A percentile compares a stretch with the other conserved stretches of the same genome.
phyloP scores from a whole-genome alignment of 2,888 invertebrate genomes.

The Lagria hirta region DNA sequence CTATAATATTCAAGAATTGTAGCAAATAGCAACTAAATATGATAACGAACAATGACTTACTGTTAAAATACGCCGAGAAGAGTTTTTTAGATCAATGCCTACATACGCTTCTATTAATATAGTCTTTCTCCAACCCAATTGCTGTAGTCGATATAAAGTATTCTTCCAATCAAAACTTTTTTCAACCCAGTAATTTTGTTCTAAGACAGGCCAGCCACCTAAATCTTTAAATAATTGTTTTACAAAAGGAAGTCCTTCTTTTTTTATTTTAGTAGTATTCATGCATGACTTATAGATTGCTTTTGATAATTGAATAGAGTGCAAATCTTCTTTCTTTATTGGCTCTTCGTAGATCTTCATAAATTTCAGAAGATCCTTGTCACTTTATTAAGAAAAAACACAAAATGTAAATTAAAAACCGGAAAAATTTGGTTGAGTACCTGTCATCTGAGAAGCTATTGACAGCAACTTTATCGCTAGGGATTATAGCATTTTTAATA shows the following conservation, averaged over 20 bases:
- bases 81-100: slow-evolving; percentile 17
- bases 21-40: background rate
- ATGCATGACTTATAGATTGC: slow-evolving; percentile 41
- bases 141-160: slow-evolving; percentile 23
- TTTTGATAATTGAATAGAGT: slow-evolving; percentile 53
- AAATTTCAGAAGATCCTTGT: slow-evolving; percentile 7
- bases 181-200: slow-evolving; percentile 33
- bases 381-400: too few species aligned
- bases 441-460: slow-evolving; percentile 1
- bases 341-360: slow-evolving; percentile 15
- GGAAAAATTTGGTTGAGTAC: background rate
- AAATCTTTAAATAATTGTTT: slow-evolving; percentile 29
- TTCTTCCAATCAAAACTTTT: slow-evolving; percentile 33
- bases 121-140: slow-evolving; percentile 25
- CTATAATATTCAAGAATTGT: slow-evolving; percentile 27
- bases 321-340: slow-evolving; percentile 42
- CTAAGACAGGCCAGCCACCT: slow-evolving; percentile 39
- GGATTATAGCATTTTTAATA: slow-evolving; percentile 16
- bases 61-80: slow-evolving; percentile 12
- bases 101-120: slow-evolving; percentile 28
- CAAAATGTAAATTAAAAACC: slow-evolving; percentile 42
- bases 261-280: slow-evolving; percentile 29
- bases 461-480: slow-evolving; percentile 3
- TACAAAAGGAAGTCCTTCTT: slow-evolving; percentile 19
- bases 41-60: slow-evolving; percentile 10